Percentiles rank a stretch among this genome's conserved stretches.
These are phyloP conservation scores for Coelinius sp. DNA, from an alignment of 2,888 invertebrate species.

Conservation along the genomic window DNA sequence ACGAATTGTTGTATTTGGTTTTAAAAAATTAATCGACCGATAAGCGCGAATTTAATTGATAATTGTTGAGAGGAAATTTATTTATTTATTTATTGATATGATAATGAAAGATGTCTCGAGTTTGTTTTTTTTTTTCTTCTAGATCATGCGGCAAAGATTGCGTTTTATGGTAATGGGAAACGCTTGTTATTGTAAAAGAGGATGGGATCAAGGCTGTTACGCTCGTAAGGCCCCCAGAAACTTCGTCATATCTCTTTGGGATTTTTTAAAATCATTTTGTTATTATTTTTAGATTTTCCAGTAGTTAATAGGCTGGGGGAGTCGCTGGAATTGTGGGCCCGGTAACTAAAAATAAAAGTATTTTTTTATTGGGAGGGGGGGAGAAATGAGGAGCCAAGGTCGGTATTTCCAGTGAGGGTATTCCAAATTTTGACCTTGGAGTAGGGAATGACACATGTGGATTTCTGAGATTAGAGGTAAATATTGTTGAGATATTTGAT, in stretches of 20 bases:
- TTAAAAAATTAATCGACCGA: constrained; percentile 11
- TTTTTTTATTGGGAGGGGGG: neutral
- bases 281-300: neutral
- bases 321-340: constrained; percentile 1
- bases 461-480: neutral
- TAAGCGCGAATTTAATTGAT: neutral
- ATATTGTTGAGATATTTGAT: too few species aligned
- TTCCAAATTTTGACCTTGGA: constrained; percentile 38
- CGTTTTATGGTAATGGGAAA: constrained; percentile 38
- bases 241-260: neutral
- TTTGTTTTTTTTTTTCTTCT: neutral
- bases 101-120: constrained; percentile 13
- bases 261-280: neutral
- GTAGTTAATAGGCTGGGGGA: constrained; percentile 19
- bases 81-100: neutral
- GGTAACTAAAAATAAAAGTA: too few species aligned
- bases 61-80: neutral
- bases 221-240: constrained; percentile 10
- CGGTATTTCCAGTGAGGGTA: constrained; percentile 30
- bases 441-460: neutral
- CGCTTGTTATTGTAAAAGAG: constrained; percentile 35
- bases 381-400: constrained; percentile 33
- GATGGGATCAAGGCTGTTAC: constrained; percentile 36
- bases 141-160: constrained; percentile 28
- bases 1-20: constrained; percentile 28